Evolutionary conservation across 2,113 vertebrate species (phyloP).

Genomic region (Nibea albiflora): DNA sequence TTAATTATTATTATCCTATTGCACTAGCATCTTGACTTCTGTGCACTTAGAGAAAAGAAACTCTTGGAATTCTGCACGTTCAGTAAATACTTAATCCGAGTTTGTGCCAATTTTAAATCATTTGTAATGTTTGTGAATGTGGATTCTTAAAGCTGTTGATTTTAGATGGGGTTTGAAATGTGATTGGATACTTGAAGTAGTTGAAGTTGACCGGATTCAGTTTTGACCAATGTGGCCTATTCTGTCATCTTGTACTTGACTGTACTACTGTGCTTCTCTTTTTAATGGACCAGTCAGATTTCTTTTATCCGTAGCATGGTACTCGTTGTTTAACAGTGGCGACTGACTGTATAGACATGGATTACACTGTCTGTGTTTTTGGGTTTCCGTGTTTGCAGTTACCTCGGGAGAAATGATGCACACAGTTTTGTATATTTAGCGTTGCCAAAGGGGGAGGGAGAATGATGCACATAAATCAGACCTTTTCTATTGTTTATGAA

Average conservation of each 20-base stretch:
- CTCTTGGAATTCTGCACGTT: slow-evolving; percentile 65
- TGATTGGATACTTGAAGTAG: slow-evolving; percentile 67
- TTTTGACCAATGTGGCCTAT: slow-evolving; percentile 72
- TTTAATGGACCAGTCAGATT: slow-evolving; percentile 56
- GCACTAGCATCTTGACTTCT: slow-evolving; percentile 71
- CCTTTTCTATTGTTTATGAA: slow-evolving; percentile 45
- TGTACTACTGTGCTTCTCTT: slow-evolving; percentile 67
- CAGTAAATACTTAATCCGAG: slow-evolving; percentile 38
- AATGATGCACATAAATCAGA: slow-evolving; percentile 35
- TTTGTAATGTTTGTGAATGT: slow-evolving; percentile 62
- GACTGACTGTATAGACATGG: slow-evolving; percentile 50
- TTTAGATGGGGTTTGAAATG: slow-evolving; percentile 57
- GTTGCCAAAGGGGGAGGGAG: slow-evolving; percentile 52
- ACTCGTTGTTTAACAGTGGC: slow-evolving; percentile 55
- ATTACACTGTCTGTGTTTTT: slow-evolving; percentile 43
- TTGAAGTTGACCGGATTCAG: slow-evolving; percentile 54
- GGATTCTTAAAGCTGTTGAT: slow-evolving; percentile 44
- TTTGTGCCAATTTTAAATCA: slow-evolving; percentile 66
- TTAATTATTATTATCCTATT: slow-evolving; percentile 45
- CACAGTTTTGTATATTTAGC: slow-evolving; percentile 52
- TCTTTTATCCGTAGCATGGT: slow-evolving; percentile 60
- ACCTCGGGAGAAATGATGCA: slow-evolving; percentile 19
- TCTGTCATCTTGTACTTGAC: slow-evolving; percentile 62
- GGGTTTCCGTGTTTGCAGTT: slow-evolving; percentile 49
- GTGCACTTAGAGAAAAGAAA: slow-evolving; percentile 58